phyloP scores from a whole-genome alignment of 2,888 invertebrate species.

The Brachycybe producta region DNA sequence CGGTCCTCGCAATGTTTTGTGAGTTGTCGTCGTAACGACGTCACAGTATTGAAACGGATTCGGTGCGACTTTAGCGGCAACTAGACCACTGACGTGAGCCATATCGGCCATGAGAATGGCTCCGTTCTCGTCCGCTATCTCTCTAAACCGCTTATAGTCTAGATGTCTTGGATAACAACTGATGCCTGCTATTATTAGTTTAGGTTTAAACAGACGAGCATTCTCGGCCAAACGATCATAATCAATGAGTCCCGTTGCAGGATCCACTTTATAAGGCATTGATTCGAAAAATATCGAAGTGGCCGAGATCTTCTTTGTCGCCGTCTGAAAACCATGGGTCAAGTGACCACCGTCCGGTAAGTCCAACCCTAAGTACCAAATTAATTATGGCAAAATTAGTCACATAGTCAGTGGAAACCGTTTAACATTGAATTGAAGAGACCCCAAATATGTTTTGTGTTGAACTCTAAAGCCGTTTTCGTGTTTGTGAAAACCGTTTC shows the following conservation, averaged over 20 bases:
- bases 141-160: constrained; percentile 76
- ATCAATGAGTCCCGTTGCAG: constrained; percentile 74
- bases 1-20: constrained; percentile 74
- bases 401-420: not conserved
- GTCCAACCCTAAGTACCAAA: constrained; percentile 69
- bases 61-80: constrained; percentile 75
- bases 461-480: too few species aligned
- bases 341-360: constrained; percentile 94
- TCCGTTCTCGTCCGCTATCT: constrained; percentile 66
- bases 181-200: constrained; percentile 82
- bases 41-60: constrained; percentile 83
- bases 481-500: too few species aligned
- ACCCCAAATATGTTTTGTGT: too few species aligned
- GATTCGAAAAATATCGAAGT: constrained; percentile 97
- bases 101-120: constrained; percentile 87
- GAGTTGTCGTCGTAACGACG: constrained; percentile 87
- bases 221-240: constrained; percentile 73
- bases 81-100: constrained; percentile 88
- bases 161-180: constrained; percentile 87
- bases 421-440: too few species aligned
- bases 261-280: constrained; percentile 81
- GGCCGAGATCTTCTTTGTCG: constrained; percentile 81
- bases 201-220: constrained; percentile 77
- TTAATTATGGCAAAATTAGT: constrained; percentile 10
- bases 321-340: constrained; percentile 80